A percentile compares a stretch with the other conserved stretches of the same genome.
These are phyloP conservation scores for Eupithecia subfuscata DNA, from an alignment of 2,888 invertebrate species.

Conservation along the genomic window DNA sequence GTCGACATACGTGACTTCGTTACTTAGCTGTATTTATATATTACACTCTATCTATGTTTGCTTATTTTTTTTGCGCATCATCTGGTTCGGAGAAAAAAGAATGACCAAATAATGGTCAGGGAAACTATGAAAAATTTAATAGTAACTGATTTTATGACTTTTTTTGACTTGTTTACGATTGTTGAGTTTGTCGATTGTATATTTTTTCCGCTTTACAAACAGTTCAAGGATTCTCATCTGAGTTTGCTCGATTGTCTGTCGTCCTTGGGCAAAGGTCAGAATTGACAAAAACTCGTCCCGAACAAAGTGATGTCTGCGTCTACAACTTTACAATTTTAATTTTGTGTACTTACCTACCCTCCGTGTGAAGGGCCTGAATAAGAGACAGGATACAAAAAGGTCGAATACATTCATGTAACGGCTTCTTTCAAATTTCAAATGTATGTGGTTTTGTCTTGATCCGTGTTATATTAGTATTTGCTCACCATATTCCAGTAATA, in stretches of 20 bases:
- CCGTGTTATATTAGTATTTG: neutral
- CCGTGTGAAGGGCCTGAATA: conserved; percentile 56
- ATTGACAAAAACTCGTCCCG: conserved; percentile 47
- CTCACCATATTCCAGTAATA: neutral
- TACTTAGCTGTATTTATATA: conserved; percentile 47
- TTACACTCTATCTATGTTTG: conserved; percentile 42
- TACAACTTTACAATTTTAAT: conserved; percentile 44
- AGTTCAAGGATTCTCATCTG: conserved; percentile 7
- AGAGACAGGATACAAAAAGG: conserved; percentile 49
- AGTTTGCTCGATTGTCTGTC: conserved; percentile 45
- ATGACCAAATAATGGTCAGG: neutral
- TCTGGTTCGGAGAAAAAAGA: neutral
- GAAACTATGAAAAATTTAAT: neutral
- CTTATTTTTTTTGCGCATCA: conserved; percentile 42
- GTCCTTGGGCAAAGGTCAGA: conserved; percentile 52
- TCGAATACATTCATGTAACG: conserved; percentile 58
- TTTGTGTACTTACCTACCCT: conserved; percentile 34
- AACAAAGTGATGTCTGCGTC: conserved; percentile 42
- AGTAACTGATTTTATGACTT: neutral
- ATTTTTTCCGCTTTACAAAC: conserved; percentile 1
- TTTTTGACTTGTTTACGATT: neutral
- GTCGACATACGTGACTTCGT: conserved; percentile 66
- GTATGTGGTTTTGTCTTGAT: conserved; percentile 3
- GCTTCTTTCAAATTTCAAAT: conserved; percentile 62
- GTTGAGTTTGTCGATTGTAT: neutral